phyloP scores from a whole-genome alignment of 2,797 vertebrate genomes.

The Aldrovandia affinis region DNA sequence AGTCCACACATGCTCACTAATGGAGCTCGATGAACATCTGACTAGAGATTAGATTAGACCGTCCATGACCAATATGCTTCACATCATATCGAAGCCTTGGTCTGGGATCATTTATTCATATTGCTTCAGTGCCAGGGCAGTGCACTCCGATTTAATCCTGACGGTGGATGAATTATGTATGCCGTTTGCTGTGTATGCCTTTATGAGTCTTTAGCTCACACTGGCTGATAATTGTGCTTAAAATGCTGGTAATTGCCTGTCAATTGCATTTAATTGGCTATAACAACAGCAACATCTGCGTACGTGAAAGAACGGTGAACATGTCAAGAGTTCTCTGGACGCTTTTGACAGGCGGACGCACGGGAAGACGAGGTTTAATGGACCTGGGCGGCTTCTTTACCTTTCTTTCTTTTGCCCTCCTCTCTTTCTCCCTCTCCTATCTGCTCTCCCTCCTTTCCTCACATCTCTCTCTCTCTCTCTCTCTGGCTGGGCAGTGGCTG shows the following conservation, averaged over 20 bases:
- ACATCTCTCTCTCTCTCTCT: constrained; percentile 53
- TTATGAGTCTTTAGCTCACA: constrained; percentile 54
- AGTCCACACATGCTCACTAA: not conserved
- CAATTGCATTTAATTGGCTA: constrained; percentile 66
- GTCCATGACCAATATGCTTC: not conserved
- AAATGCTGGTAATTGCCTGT: constrained; percentile 67
- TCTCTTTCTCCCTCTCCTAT: constrained; percentile 7
- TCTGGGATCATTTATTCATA: not conserved
- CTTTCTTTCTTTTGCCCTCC: not conserved
- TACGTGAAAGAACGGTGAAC: constrained; percentile 24
- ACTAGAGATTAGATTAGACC: not conserved
- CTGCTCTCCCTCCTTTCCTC: constrained; percentile 47
- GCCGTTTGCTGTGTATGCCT: constrained; percentile 68
- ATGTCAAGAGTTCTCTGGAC: constrained; percentile 42
- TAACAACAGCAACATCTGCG: constrained; percentile 47
- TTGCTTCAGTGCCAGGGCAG: not conserved
- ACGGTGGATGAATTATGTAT: constrained; percentile 47
- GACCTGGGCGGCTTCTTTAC: not conserved
- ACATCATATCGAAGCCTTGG: not conserved
- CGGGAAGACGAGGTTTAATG: constrained; percentile 44
- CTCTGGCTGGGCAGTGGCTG: constrained; percentile 66
- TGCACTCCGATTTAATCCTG: constrained; percentile 44
- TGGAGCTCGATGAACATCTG: not conserved
- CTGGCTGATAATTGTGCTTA: constrained; percentile 61
- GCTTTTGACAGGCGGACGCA: constrained; percentile 46